Conservation (phyloP, 2,797 vertebrate species). For the Alauda arvensis region DNA sequence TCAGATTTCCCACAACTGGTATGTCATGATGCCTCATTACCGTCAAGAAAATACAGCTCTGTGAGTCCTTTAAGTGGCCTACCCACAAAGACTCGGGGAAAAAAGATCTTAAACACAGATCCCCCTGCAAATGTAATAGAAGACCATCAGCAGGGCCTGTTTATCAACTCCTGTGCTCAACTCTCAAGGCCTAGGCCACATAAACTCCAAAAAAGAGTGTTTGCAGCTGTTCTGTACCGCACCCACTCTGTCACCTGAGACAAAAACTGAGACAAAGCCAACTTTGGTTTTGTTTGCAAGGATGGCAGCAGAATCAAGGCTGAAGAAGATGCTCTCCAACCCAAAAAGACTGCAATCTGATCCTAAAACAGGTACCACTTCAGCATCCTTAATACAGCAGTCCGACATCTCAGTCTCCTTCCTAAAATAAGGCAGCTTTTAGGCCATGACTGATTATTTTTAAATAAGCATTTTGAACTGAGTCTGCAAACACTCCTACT, state of each 20-base stretch:
- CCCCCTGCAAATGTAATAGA: background rate
- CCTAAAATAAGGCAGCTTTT: background rate
- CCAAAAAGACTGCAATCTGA: background rate
- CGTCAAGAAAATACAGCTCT: constrained; percentile 30
- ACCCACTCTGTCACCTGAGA: background rate
- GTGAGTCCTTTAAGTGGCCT: background rate
- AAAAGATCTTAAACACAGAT: background rate
- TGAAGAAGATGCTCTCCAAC: background rate
- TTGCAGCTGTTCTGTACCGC: background rate
- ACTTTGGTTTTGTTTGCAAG: background rate
- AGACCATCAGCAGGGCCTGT: background rate
- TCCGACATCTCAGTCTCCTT: background rate
- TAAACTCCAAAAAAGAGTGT: background rate
- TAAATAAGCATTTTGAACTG: background rate
- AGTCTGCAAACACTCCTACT: background rate
- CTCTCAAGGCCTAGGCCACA: background rate
- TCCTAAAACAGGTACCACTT: background rate
- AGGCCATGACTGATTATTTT: background rate
- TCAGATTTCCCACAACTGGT: constrained; percentile 18
- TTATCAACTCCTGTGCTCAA: background rate
- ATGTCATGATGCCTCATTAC: constrained; percentile 22
- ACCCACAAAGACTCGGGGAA: background rate
- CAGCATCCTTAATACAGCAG: background rate
- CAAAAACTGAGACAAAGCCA: background rate
- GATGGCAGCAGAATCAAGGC: fast-evolving